A percentile compares a stretch with the other conserved stretches of the same genome.
These are phyloP conservation scores for Agriopis aurantiaria DNA, from an alignment of 2,888 invertebrate species.

Conservation along the genomic window DNA sequence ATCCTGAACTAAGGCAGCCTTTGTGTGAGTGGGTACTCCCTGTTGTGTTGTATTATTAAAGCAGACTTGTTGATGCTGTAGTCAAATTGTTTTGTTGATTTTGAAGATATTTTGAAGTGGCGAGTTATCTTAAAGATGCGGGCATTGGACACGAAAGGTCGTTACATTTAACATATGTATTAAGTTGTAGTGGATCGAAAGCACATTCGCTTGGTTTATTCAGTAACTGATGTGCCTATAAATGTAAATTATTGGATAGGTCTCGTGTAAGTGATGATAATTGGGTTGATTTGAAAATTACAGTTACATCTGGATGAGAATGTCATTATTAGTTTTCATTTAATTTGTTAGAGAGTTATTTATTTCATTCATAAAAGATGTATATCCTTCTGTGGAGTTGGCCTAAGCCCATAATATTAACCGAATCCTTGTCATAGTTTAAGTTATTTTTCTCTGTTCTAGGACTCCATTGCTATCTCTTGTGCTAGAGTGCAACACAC, in stretches of 20 bases:
- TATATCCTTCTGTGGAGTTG: conserved; percentile 67
- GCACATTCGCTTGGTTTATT: conserved; percentile 83
- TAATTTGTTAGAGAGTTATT: conserved; percentile 57
- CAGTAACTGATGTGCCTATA: conserved; percentile 86
- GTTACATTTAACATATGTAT: conserved; percentile 70
- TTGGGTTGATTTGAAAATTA: conserved; percentile 75
- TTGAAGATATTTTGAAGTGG: conserved; percentile 67
- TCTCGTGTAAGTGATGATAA: conserved; percentile 78
- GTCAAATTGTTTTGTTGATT: conserved; percentile 72
- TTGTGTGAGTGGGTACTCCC: conserved; percentile 59
- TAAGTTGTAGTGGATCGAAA: conserved; percentile 82
- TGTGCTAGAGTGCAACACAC: conserved; percentile 57
- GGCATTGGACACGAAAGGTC: conserved; percentile 77
- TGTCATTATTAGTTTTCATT: conserved; percentile 54
- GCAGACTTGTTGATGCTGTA: conserved; percentile 72
- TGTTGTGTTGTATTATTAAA: conserved; percentile 68
- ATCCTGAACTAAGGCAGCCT: conserved; percentile 72
- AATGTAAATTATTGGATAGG: conserved; percentile 84
- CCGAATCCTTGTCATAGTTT: conserved; percentile 65
- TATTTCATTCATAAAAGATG: conserved; percentile 59
- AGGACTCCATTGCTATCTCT: conserved; percentile 67
- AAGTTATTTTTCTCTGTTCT: conserved; percentile 64
- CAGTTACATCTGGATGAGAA: conserved; percentile 67
- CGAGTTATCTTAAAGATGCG: conserved; percentile 78
- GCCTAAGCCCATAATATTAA: conserved; percentile 72